Evolutionary conservation across 2,113 vertebrate genomes (phyloP).

Genomic region (Coryphaenoides rupestris): DNA sequence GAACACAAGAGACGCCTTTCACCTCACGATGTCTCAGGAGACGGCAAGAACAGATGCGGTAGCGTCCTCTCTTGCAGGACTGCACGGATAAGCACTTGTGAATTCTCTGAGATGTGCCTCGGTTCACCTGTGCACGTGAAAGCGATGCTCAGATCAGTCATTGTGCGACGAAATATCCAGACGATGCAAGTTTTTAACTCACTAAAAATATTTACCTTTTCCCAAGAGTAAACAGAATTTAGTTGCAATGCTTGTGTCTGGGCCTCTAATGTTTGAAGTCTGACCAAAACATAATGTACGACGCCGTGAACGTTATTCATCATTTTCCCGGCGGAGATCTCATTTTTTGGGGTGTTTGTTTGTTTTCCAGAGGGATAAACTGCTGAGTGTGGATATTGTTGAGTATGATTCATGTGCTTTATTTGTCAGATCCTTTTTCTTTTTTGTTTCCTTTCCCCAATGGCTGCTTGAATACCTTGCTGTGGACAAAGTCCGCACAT

Average conservation of each 20-base stretch:
- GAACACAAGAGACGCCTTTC: conserved; percentile 53
- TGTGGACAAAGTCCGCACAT: conserved; percentile 36
- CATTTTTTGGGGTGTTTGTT: conserved; percentile 57
- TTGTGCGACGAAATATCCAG: conserved; percentile 52
- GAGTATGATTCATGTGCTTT: conserved; percentile 79
- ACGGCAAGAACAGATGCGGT: conserved; percentile 42
- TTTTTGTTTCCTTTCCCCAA: conserved; percentile 30
- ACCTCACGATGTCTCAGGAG: conserved; percentile 42
- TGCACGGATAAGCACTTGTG: conserved; percentile 61
- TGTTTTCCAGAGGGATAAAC: conserved; percentile 67
- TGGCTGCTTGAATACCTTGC: conserved; percentile 52
- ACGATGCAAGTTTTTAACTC: conserved; percentile 62
- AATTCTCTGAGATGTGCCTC: conserved; percentile 47
- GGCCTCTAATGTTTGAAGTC: conserved; percentile 75
- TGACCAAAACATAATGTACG: conserved; percentile 76
- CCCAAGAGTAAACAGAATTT: conserved; percentile 70
- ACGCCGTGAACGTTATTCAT: conserved; percentile 79
- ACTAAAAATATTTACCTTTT: conserved; percentile 61
- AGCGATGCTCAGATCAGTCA: conserved; percentile 55
- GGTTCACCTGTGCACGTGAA: conserved; percentile 50
- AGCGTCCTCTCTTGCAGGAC: conserved; percentile 56
- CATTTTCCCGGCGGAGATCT: conserved; percentile 70
- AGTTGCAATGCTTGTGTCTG: conserved; percentile 63
- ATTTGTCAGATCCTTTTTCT: conserved; percentile 64
- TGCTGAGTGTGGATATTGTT: conserved; percentile 78